Conservation (phyloP, 2,797 vertebrate genomes). For the Zalophus californianus region DNA sequence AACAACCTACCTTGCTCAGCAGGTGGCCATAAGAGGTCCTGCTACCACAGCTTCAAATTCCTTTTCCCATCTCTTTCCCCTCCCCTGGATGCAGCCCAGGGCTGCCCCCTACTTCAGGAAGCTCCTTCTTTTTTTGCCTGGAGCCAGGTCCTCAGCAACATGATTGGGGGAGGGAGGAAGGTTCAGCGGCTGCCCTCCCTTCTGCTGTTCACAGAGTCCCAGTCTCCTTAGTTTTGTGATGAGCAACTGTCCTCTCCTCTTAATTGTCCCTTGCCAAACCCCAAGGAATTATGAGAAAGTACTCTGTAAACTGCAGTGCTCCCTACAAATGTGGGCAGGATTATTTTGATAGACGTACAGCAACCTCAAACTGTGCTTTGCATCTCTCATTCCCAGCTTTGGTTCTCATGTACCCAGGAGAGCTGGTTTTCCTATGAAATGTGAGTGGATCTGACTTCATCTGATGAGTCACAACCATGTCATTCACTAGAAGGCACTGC, state of each 20-base stretch:
- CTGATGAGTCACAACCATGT: background rate
- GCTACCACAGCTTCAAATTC: background rate
- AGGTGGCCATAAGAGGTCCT: background rate
- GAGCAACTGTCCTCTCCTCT: background rate
- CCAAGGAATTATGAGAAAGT: background rate
- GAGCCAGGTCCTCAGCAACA: background rate
- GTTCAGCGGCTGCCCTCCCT: background rate
- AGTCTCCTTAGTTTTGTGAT: background rate
- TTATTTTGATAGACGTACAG: background rate
- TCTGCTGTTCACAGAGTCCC: background rate
- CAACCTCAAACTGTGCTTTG: background rate
- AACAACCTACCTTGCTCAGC: background rate
- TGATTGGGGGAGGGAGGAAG: background rate
- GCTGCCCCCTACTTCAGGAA: background rate
- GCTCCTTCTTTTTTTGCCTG: background rate
- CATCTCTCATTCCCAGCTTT: background rate
- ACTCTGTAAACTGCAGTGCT: background rate
- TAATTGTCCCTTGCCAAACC: background rate
- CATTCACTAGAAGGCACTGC: background rate
- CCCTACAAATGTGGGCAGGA: background rate
- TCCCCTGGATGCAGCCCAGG: background rate
- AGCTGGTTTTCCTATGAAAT: background rate
- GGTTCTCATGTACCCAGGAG: background rate
- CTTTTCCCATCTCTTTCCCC: background rate
- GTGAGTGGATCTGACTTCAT: background rate